Conservation (phyloP, 2,113 vertebrate genomes). For the Podarcis raffonei region DNA sequence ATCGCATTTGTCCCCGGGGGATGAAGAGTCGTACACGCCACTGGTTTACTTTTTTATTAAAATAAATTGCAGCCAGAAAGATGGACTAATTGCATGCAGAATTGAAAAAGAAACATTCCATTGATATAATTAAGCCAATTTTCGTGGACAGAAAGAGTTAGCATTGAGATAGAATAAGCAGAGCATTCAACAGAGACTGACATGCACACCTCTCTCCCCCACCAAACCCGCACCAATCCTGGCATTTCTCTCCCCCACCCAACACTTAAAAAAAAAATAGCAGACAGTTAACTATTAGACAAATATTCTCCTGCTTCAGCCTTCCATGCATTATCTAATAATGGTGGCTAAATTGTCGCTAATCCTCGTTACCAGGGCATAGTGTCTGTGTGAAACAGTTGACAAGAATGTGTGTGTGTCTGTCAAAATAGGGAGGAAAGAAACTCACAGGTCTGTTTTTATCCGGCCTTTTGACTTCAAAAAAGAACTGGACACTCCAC, state of each 20-base stretch:
- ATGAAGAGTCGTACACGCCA: constrained; percentile 89
- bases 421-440: constrained; percentile 28
- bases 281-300: constrained; percentile 88
- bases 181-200: constrained; percentile 80
- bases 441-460: background rate
- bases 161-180: constrained; percentile 89
- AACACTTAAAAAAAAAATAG: constrained; percentile 53
- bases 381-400: constrained; percentile 27
- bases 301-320: constrained; percentile 73
- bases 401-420: constrained; percentile 7
- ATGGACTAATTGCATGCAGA: constrained; percentile 92
- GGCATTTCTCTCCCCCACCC: background rate
- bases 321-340: constrained; percentile 75
- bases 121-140: constrained; percentile 94
- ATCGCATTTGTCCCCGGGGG: constrained; percentile 86
- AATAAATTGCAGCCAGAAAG: constrained; percentile 94
- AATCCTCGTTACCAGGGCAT: constrained; percentile 61
- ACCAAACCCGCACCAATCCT: background rate
- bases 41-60: constrained; percentile 93
- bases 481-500: background rate
- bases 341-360: constrained; percentile 86
- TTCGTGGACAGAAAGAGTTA: constrained; percentile 87
- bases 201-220: constrained; percentile 50
- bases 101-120: constrained; percentile 88
- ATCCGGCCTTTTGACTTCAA: background rate